Conservation (phyloP, 2,797 vertebrate species). For the Masticophis lateralis region DNA sequence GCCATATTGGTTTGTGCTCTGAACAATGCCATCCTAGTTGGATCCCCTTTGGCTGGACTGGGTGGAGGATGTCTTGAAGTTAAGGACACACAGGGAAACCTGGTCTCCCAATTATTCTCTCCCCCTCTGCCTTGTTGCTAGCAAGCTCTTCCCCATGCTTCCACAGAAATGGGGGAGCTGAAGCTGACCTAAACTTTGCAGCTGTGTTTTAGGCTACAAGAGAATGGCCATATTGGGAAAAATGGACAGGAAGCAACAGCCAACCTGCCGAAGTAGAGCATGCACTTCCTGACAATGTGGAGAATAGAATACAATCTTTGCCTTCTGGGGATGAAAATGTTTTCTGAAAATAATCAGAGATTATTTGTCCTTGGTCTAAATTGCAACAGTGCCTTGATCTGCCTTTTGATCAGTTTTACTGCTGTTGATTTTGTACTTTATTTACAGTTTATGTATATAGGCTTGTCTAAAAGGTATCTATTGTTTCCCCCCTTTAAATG, state of each 20-base stretch:
- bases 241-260: background rate
- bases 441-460: background rate
- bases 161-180: background rate
- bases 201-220: background rate
- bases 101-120: background rate
- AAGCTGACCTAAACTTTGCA: background rate
- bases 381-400: background rate
- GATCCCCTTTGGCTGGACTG: background rate
- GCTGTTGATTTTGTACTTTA: background rate
- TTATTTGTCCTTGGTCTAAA: background rate
- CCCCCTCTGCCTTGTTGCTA: background rate
- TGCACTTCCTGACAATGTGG: background rate
- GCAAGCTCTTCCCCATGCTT: background rate
- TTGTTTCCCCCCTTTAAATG: background rate
- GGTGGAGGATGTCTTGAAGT: background rate
- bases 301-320: background rate
- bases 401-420: background rate
- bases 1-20: background rate
- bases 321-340: background rate
- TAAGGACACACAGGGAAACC: background rate
- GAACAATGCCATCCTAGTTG: background rate
- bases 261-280: background rate
- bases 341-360: background rate
- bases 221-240: background rate
- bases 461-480: background rate